Conservation (phyloP, 2,797 vertebrate species). For the Fringilla coelebs region DNA sequence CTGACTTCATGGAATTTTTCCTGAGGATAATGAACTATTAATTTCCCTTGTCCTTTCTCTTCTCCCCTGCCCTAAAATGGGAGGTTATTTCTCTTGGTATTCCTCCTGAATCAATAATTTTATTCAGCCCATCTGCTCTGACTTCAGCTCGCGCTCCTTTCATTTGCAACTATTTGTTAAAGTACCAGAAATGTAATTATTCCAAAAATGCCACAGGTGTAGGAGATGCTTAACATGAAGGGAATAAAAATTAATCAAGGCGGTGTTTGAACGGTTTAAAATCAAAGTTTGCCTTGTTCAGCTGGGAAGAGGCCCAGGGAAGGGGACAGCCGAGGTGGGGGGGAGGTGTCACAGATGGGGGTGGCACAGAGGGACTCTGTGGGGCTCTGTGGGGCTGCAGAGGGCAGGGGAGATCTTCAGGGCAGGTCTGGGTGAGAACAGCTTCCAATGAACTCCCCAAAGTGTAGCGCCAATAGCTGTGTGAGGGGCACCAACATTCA, state of each 20-base stretch:
- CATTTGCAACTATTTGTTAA: slow-evolving; percentile 3
- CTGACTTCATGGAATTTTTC: not conserved
- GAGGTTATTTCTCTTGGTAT: not conserved
- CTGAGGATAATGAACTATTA: not conserved
- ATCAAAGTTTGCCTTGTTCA: not conserved
- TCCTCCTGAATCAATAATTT: not conserved
- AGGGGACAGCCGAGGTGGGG: not conserved
- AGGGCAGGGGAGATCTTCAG: not conserved
- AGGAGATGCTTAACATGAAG: not conserved
- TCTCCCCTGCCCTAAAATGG: not conserved
- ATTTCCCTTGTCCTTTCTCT: not conserved
- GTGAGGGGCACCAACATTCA: fast-evolving
- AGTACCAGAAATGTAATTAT: not conserved
- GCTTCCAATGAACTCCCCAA: not conserved
- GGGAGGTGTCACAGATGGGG: not conserved
- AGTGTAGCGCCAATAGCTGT: fast-evolving
- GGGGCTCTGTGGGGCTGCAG: not conserved
- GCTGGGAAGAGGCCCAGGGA: not conserved
- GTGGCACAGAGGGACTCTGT: not conserved
- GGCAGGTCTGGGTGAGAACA: not conserved
- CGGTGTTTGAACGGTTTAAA: not conserved
- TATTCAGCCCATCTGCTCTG: slow-evolving; percentile 42
- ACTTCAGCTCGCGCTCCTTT: not conserved
- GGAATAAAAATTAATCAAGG: not conserved
- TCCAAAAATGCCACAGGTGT: slow-evolving; percentile 12